Conservation (phyloP, 2,113 vertebrate species). For the Leptosomus discolor region DNA sequence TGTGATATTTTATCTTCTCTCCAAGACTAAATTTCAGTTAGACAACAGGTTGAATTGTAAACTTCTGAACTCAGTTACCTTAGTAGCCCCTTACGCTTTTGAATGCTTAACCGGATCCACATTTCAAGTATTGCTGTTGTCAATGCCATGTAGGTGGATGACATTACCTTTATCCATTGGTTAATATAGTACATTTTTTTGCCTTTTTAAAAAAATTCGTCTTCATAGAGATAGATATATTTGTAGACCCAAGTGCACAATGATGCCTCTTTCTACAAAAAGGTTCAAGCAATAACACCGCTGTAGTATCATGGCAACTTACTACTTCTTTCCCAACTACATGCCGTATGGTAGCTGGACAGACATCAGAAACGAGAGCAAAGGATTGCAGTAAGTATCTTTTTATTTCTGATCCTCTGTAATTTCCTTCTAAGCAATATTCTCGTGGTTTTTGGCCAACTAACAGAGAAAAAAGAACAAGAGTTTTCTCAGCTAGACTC, state of each 20-base stretch:
- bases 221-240: neutral
- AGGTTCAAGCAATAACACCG: neutral
- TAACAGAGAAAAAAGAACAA: neutral
- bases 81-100: neutral
- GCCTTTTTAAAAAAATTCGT: rapidly evolving
- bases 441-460: neutral
- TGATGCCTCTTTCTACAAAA: neutral
- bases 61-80: neutral
- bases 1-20: neutral
- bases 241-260: neutral
- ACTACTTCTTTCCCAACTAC: neutral
- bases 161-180: neutral
- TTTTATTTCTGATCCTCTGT: neutral
- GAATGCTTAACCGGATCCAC: neutral
- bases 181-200: neutral
- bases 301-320: neutral
- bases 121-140: neutral
- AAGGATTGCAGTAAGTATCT: neutral
- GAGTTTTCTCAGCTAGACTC: neutral
- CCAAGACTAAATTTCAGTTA: neutral
- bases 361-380: neutral
- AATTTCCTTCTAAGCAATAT: neutral
- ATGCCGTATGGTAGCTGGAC: neutral
- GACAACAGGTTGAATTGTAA: neutral
- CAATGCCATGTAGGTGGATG: neutral